Percentiles rank a stretch among this genome's conserved stretches.
phyloP scores from a whole-genome alignment of 1,140 invertebrate genomes.

The Atta cephalotes region DNA sequence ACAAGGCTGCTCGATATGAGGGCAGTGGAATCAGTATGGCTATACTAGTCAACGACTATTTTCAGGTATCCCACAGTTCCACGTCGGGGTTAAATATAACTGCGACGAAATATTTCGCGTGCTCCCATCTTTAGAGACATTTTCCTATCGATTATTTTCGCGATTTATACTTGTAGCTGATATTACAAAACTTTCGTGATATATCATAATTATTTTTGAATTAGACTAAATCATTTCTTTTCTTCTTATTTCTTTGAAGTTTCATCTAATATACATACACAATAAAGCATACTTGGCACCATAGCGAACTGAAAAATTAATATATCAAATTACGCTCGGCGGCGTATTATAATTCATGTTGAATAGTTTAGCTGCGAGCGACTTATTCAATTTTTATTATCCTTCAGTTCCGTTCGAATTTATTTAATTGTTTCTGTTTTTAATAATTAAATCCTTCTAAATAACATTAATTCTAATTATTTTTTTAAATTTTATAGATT shows the following conservation, averaged over 20 bases:
- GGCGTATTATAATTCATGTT: background rate
- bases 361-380: background rate
- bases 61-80: slow-evolving; percentile 52
- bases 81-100: slow-evolving; percentile 56
- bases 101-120: slow-evolving; percentile 53
- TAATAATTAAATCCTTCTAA: background rate
- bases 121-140: slow-evolving; percentile 28
- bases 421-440: slow-evolving; percentile 12
- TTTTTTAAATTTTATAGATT: background rate
- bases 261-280: background rate
- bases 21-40: slow-evolving; percentile 36
- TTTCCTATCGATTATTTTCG: slow-evolving; percentile 19
- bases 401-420: background rate
- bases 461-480: background rate
- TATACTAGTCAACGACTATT: slow-evolving; percentile 60
- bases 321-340: background rate
- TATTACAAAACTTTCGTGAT: slow-evolving; percentile 12
- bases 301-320: background rate
- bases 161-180: background rate
- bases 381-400: slow-evolving; percentile 35
- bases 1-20: slow-evolving; percentile 60
- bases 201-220: background rate
- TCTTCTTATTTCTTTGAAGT: background rate
- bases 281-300: background rate
- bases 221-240: background rate